phyloP scores from a whole-genome alignment of 2,888 invertebrate species.

The Crocallis elinguaria region DNA sequence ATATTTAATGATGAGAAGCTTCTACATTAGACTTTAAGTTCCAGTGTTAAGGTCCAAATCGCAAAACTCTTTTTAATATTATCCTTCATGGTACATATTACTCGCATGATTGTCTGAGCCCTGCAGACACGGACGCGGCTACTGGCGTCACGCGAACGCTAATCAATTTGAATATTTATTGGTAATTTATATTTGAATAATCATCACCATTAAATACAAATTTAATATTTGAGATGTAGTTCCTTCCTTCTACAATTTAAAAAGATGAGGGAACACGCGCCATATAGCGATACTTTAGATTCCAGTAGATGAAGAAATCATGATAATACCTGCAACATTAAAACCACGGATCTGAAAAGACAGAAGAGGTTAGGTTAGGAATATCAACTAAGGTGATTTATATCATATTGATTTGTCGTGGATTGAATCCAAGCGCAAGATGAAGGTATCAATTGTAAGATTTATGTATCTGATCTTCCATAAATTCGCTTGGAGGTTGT shows the following conservation, averaged over 20 bases:
- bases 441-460: background rate
- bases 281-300: background rate
- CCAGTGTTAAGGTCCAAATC: conserved; percentile 15
- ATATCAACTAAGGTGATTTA: too few species aligned
- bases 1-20: conserved; percentile 11
- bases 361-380: too few species aligned
- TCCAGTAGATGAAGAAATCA: too few species aligned
- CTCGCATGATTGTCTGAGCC: conserved; percentile 42
- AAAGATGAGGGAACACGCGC: background rate
- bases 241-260: conserved; percentile 24
- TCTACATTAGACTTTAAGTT: conserved; percentile 20
- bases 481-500: background rate
- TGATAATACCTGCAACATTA: too few species aligned
- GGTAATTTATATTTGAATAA: conserved; percentile 40
- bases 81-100: conserved; percentile 24
- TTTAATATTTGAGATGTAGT: conserved; percentile 30
- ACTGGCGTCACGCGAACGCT: conserved; percentile 66
- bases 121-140: conserved; percentile 67
- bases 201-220: conserved; percentile 27
- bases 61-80: background rate
- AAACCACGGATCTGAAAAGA: too few species aligned
- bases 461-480: background rate
- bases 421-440: background rate
- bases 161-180: conserved; percentile 50
- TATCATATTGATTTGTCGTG: too few species aligned